These are phyloP conservation scores for Ridgeia piscesae DNA, from an alignment of 1,140 invertebrate species.

Conservation along the genomic window DNA sequence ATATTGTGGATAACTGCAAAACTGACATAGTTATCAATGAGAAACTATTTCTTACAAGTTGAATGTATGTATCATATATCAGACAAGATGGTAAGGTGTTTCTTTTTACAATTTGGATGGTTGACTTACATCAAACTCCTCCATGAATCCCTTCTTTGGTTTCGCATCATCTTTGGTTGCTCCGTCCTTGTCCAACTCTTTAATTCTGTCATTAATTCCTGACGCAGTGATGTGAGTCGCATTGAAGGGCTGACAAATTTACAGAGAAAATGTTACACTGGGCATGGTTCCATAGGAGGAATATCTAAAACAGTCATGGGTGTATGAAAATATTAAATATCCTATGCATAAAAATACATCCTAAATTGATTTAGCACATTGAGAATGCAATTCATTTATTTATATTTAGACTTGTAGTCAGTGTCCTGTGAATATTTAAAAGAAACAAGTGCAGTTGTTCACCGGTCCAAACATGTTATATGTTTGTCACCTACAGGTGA, in stretches of 20 bases:
- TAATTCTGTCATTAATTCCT: constrained; percentile 88
- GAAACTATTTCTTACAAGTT: not conserved
- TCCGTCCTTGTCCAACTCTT: constrained; percentile 64
- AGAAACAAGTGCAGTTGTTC: too few relatives aligned
- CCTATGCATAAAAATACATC: too few relatives aligned
- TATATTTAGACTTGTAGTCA: too few relatives aligned
- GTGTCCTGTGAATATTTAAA: too few relatives aligned
- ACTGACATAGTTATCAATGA: not conserved
- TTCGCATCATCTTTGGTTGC: constrained; percentile 34
- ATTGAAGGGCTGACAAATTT: constrained; percentile 75
- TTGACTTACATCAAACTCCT: constrained; percentile 78
- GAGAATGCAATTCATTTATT: too few relatives aligned
- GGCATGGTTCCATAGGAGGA: not conserved
- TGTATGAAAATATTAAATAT: too few relatives aligned
- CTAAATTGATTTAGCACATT: too few relatives aligned
- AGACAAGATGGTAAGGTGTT: not conserved
- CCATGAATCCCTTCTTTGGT: constrained; percentile 65
- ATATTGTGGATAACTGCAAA: not conserved
- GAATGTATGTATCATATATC: not conserved
- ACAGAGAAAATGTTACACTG: not conserved
- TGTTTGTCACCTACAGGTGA: too few relatives aligned
- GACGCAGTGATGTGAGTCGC: constrained; percentile 93
- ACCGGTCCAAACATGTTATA: too few relatives aligned
- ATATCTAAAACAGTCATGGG: not conserved
- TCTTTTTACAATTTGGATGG: not conserved